These are phyloP conservation scores for Protosalanx chinensis DNA, from an alignment of 2,797 vertebrate genomes.

Conservation along the genomic window DNA sequence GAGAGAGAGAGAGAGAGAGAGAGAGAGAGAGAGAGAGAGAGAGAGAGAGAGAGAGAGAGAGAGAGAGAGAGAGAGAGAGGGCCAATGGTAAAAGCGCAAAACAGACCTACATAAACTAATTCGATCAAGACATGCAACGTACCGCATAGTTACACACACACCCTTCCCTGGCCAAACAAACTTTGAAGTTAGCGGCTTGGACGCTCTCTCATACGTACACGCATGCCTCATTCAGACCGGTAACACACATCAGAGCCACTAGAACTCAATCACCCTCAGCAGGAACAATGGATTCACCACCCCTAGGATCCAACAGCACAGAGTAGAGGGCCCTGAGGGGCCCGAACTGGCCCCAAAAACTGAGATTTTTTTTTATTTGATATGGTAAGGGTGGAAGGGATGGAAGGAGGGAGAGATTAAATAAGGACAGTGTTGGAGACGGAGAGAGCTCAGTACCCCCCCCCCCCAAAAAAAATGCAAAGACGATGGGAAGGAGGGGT, in stretches of 20 bases:
- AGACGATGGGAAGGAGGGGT: neutral
- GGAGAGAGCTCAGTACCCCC: neutral
- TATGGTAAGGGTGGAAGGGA: slow-evolving; percentile 20
- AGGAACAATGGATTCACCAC: neutral
- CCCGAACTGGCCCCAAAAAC: slow-evolving; percentile 39
- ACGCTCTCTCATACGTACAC: neutral
- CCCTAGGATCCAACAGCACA: neutral
- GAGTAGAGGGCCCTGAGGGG: slow-evolving; percentile 12
- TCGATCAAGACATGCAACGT: neutral
- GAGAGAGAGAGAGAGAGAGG: slow-evolving; percentile 5
- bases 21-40: neutral
- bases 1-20: neutral
- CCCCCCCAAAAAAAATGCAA: neutral
- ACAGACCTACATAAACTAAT: neutral
- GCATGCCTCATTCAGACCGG: too few species aligned
- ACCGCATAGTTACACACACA: neutral
- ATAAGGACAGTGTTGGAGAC: neutral
- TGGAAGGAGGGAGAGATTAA: neutral
- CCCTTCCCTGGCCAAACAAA: slow-evolving; percentile 27
- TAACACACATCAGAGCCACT: too few species aligned
- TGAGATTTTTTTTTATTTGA: slow-evolving; percentile 44
- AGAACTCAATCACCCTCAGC: slow-evolving; percentile 16
- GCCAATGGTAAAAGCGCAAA: neutral
- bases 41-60: slow-evolving; percentile 6
- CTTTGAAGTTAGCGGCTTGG: neutral